Evolutionary conservation across 2,113 vertebrate genomes (phyloP).

Genomic region (Mohoua ochrocephala): DNA sequence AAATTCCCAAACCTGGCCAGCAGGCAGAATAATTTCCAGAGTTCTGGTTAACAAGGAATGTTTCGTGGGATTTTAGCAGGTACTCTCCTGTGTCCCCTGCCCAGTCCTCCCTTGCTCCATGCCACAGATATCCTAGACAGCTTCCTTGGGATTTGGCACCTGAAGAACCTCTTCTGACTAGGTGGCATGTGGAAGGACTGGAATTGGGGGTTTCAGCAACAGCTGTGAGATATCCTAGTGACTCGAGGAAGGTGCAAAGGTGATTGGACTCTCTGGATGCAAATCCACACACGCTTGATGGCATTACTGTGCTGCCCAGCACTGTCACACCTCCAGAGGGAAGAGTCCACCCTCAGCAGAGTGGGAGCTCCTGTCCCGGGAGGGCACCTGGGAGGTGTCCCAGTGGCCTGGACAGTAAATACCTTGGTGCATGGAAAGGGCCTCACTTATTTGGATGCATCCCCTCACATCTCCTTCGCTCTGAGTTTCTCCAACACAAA

Average conservation of each 20-base stretch:
- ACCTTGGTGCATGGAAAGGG: background rate
- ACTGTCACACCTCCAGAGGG: background rate
- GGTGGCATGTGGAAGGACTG: background rate
- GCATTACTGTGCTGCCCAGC: background rate
- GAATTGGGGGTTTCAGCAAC: background rate
- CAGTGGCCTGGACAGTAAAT: background rate
- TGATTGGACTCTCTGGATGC: background rate
- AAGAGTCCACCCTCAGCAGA: background rate
- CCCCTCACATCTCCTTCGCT: background rate
- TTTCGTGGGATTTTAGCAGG: slow-evolving; percentile 12
- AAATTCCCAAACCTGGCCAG: slow-evolving; percentile 67
- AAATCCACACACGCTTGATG: background rate
- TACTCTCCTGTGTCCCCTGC: background rate
- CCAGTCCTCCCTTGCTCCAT: background rate
- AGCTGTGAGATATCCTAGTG: background rate
- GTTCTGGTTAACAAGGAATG: slow-evolving; percentile 64
- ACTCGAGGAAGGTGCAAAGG: background rate
- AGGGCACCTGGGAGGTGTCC: background rate
- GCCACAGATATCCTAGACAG: background rate
- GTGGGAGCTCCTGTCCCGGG: background rate
- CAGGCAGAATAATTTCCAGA: slow-evolving; percentile 58
- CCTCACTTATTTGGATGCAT: background rate
- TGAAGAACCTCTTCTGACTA: background rate
- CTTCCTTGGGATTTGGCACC: slow-evolving; percentile 36
- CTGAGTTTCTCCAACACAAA: background rate